Conservation (phyloP, 1,140 invertebrate species). For the Drosophila oshimai region DNA sequence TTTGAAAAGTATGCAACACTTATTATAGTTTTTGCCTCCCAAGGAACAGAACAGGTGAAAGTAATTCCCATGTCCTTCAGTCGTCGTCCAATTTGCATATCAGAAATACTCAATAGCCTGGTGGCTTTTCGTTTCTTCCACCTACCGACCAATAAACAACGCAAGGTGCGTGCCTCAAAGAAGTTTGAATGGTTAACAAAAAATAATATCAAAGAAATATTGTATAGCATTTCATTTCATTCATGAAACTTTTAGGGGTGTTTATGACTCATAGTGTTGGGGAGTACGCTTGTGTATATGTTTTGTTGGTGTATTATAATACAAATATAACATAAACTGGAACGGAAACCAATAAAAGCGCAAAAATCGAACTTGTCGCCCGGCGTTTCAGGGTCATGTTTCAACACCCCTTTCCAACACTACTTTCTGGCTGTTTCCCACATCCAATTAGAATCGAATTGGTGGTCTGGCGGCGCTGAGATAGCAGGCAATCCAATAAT, state of each 20-base stretch:
- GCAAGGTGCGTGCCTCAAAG: constrained; percentile 8
- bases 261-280: constrained; percentile 32
- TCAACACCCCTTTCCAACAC: too few species aligned
- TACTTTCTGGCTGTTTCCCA: constrained; percentile 17
- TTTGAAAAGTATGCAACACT: neutral
- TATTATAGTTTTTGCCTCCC: neutral
- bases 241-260: constrained; percentile 7
- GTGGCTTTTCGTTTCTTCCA: neutral
- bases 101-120: neutral
- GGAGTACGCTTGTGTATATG: neutral
- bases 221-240: neutral
- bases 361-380: constrained; percentile 8
- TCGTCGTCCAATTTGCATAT: neutral
- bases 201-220: constrained; percentile 1
- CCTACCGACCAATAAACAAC: constrained; percentile 12
- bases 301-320: neutral
- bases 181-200: constrained; percentile 12
- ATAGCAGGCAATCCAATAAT: constrained; percentile 15
- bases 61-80: neutral
- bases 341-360: neutral
- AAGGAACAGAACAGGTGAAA: neutral
- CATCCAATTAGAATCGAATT: constrained; percentile 24
- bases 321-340: neutral
- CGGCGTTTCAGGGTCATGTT: constrained; percentile 22
- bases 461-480: neutral